phyloP scores from a whole-genome alignment of 1,140 invertebrate genomes.

The Dendrolimus kikuchii region DNA sequence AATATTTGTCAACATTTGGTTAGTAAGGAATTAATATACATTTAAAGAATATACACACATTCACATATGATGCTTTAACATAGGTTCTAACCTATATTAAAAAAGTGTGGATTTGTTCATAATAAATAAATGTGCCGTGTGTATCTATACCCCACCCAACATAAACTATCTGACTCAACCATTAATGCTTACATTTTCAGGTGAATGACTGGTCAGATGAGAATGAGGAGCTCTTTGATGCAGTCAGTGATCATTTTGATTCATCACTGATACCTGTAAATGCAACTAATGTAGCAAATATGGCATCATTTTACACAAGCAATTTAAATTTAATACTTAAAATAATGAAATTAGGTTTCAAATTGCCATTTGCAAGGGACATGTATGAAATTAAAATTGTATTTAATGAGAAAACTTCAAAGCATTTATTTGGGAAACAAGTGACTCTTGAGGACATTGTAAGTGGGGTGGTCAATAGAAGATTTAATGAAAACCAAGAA shows the following conservation, averaged over 20 bases:
- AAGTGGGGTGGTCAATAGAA: slow-evolving; percentile 28
- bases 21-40: too few relatives aligned
- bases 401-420: slow-evolving; percentile 48
- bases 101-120: too few relatives aligned
- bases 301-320: slow-evolving; percentile 46
- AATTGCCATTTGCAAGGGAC: slow-evolving; percentile 41
- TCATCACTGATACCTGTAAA: slow-evolving; percentile 39
- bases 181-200: slow-evolving; percentile 22
- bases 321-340: slow-evolving; percentile 39
- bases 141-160: too few relatives aligned
- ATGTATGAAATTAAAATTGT: slow-evolving; percentile 51
- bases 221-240: slow-evolving; percentile 33
- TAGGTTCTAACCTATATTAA: too few relatives aligned
- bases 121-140: too few relatives aligned
- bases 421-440: slow-evolving; percentile 36
- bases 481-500: slow-evolving; percentile 43
- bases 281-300: slow-evolving; percentile 22
- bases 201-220: slow-evolving; percentile 41
- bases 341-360: slow-evolving; percentile 48
- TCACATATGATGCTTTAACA: too few relatives aligned
- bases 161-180: too few relatives aligned
- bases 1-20: too few relatives aligned
- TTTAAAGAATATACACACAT: too few relatives aligned
- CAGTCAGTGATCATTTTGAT: slow-evolving; percentile 34
- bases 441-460: slow-evolving; percentile 47